Evolutionary conservation across 2,113 vertebrate genomes (phyloP).

Genomic region (Rhinoderma darwinii): DNA sequence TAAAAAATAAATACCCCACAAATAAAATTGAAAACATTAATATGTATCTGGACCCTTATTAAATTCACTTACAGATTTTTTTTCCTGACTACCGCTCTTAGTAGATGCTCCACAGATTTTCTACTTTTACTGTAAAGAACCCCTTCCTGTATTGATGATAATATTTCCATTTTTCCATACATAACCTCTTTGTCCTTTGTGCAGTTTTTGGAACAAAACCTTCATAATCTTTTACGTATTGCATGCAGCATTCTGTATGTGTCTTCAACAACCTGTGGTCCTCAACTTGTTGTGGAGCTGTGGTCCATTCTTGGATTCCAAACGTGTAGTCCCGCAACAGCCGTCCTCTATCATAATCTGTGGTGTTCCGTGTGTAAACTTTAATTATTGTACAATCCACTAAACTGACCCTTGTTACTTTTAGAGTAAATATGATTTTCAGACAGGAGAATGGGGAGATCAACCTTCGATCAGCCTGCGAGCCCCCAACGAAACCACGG

Average conservation of each 20-base stretch:
- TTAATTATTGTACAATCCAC: slow-evolving; percentile 18
- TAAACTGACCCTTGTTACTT: slow-evolving; percentile 62
- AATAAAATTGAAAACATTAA: no score
- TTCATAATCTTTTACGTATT: background rate
- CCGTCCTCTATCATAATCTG: background rate
- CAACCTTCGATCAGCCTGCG: slow-evolving; percentile 91
- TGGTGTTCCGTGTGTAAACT: slow-evolving; percentile 18
- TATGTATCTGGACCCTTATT: no score
- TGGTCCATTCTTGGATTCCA: background rate
- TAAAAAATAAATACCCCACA: no score
- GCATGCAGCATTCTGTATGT: background rate
- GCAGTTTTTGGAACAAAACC: background rate
- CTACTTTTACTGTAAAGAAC: background rate
- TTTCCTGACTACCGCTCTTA: no score
- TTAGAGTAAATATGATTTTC: slow-evolving; percentile 77
- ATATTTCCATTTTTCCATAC: background rate
- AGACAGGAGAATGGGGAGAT: slow-evolving; percentile 99
- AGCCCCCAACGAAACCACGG: slow-evolving; percentile 96
- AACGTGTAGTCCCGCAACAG: background rate
- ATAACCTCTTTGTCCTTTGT: background rate
- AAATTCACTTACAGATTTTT: background rate
- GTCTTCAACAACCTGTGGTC: background rate
- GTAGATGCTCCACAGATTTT: no score
- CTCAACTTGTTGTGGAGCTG: background rate
- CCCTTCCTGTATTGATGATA: background rate